These are phyloP conservation scores for Sminthurides aquaticus DNA, from an alignment of 2,888 invertebrate genomes.

Conservation along the genomic window DNA sequence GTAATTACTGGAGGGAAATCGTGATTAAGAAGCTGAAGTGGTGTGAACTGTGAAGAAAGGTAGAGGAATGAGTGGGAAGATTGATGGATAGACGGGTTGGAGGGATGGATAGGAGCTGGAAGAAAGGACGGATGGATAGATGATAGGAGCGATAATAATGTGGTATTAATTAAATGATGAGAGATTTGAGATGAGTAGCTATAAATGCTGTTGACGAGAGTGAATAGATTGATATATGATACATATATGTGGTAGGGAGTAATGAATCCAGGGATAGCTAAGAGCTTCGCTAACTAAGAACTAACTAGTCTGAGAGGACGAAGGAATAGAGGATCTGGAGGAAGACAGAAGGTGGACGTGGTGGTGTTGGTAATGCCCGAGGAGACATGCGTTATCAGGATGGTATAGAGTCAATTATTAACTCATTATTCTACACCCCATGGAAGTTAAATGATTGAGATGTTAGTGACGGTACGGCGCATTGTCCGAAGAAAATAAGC, in stretches of 20 bases:
- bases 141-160: background rate
- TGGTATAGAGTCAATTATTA: constrained; percentile 23
- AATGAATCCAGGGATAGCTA: too few relatives aligned
- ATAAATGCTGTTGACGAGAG: background rate
- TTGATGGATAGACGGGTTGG: background rate
- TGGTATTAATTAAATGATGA: background rate
- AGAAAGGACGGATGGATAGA: background rate
- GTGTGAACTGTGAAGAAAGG: background rate
- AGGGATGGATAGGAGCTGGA: background rate
- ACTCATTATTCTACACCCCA: constrained; percentile 24
- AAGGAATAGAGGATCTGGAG: background rate
- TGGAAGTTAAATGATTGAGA: constrained; percentile 24
- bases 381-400: background rate
- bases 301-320: background rate
- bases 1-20: too few relatives aligned
- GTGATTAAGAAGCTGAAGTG: background rate
- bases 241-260: background rate
- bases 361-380: background rate
- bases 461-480: constrained; percentile 8
- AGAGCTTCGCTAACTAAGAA: too few relatives aligned
- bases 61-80: background rate
- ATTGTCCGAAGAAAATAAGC: background rate
- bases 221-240: background rate
- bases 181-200: background rate
- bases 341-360: background rate